These are phyloP conservation scores for Ophioderma brevispina DNA, from an alignment of 35 echinoderm and acorn worm species.

Conservation along the genomic window DNA sequence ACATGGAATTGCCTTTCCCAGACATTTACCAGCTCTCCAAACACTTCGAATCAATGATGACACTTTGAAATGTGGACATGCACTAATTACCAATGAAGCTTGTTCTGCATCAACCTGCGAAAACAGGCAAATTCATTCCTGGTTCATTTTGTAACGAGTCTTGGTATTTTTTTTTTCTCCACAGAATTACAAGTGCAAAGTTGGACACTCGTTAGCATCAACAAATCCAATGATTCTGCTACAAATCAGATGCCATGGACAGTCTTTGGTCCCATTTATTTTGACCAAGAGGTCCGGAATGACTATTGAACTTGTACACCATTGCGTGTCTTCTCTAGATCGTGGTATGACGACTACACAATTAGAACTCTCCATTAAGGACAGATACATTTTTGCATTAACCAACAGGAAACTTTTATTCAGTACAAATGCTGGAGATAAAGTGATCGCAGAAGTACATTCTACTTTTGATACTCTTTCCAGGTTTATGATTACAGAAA, in stretches of 20 bases:
- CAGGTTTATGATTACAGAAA: no score
- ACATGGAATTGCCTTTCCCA: no score
- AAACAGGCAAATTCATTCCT: no score
- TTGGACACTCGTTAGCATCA: background rate
- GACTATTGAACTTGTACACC: background rate
- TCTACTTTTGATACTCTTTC: no score
- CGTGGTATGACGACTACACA: background rate
- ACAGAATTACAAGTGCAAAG: background rate
- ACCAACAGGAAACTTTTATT: background rate
- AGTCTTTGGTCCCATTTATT: background rate
- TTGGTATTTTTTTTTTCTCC: no score
- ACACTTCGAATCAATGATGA: no score
- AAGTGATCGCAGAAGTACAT: no score
- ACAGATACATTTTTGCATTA: background rate
- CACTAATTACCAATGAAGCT: no score
- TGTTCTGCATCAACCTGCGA: no score
- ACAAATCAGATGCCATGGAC: background rate
- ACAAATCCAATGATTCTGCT: background rate
- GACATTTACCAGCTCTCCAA: no score
- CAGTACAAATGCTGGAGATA: background rate
- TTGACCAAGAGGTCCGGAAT: background rate
- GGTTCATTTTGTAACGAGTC: no score
- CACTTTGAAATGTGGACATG: no score
- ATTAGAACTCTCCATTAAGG: background rate
- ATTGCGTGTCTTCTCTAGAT: background rate